Percentiles rank a stretch among this genome's conserved stretches.
phyloP scores from a whole-genome alignment of 1,140 invertebrate genomes.

The Drosophila nasuta region DNA sequence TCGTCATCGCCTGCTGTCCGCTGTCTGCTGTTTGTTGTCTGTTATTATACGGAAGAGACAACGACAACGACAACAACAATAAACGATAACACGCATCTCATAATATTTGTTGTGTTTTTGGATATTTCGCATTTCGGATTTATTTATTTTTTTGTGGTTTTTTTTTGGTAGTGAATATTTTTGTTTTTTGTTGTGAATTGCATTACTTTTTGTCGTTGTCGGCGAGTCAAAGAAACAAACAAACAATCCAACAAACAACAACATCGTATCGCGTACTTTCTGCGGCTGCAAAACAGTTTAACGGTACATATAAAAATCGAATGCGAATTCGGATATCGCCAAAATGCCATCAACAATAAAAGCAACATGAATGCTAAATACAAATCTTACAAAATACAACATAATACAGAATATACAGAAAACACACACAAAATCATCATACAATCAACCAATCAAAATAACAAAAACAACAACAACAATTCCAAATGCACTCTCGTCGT shows the following conservation, averaged over 20 bases:
- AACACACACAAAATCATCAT: conserved; percentile 8
- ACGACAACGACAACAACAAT: not conserved
- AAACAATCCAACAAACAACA: too few relatives aligned
- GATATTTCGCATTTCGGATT: conserved; percentile 20
- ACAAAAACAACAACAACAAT: not conserved
- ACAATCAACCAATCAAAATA: not conserved
- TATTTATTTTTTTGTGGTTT: conserved; percentile 13
- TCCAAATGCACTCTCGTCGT: conserved; percentile 21
- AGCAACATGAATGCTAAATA: not conserved
- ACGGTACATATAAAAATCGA: conserved; percentile 12
- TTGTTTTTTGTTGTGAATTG: conserved; percentile 21
- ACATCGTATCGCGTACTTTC: too few relatives aligned
- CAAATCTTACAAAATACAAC: conserved; percentile 3
- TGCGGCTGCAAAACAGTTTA: conserved; percentile 20
- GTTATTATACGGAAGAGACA: conserved; percentile 55
- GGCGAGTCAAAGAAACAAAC: not conserved
- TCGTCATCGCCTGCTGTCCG: conserved; percentile 22
- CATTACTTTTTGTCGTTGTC: conserved; percentile 18
- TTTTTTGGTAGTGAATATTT: conserved; percentile 12
- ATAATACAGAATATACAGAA: conserved; percentile 16
- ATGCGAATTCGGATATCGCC: conserved; percentile 2
- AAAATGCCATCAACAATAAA: too few relatives aligned
- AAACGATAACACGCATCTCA: too few relatives aligned
- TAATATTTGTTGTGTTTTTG: conserved; percentile 2
- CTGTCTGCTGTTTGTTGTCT: conserved; percentile 29